Evolutionary conservation across 2,888 invertebrate species (phyloP), one percentile per base, ranked within the genome.

Genomic region (Gymnosoma rotundatum): DNA sequence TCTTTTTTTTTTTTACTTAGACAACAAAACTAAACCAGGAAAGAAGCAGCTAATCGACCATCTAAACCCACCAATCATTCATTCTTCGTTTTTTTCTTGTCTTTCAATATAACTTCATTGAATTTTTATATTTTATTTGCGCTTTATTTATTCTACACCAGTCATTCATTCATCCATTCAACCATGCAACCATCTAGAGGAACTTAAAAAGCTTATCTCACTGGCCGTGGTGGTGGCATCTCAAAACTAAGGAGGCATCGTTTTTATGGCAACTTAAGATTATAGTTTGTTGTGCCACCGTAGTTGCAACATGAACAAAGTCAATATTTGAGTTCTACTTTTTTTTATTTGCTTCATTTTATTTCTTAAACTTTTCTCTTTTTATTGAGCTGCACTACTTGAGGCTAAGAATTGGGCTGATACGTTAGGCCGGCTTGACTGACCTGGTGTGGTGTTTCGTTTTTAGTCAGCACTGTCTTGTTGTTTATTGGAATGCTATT

Each of bases 311-410:
- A 83, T 80, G 66, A 60, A 58, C 83, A 78, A 86, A 86, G 84
- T 84, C 84, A 86, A 86, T 86, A 84, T 86, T 86, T 84, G 72
- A 83, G 78, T 80, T 78, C 5, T 48, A 20, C n/a, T 60, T 64
- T 32, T 50, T 63, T n/a, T n/a, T 32, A 5, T 50, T 18, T 54
- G 25, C 45, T 61, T 10, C 21, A 69, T 63, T 69, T 69, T 21
- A 14, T 64, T 63, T 60, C 21, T 25, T 50, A 56, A 78, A 78
- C 48, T 72, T 69, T 70, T 58, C 32, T 52, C 21, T 79, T 48
- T 73, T 79, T 72, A 79, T 64, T 38, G 25, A 42, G 7, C 20
- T 66, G 21, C 20, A 50, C 20, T 21, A 45, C 48, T 63, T 74
- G 36, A 18, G 36, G 61, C 18, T 48, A 12, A 18, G 16, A n/a